Percentiles rank a stretch among this genome's conserved stretches.
Evolutionary conservation across 2,797 vertebrate species (phyloP).

Genomic region (Anguilla marmorata): DNA sequence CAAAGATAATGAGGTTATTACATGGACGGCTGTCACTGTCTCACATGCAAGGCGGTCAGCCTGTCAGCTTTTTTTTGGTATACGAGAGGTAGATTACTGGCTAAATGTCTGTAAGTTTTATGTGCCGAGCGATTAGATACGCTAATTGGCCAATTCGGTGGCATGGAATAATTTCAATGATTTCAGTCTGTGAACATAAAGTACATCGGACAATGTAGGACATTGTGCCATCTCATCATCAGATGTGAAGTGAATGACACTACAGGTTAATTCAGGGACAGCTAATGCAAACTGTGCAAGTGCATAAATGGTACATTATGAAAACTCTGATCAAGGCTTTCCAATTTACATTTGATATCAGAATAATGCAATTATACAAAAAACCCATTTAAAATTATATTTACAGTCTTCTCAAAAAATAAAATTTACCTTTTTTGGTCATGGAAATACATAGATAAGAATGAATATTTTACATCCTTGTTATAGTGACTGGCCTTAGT

Average conservation of each 20-base stretch:
- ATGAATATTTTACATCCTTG: neutral
- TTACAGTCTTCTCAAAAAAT: neutral
- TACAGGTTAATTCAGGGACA: neutral
- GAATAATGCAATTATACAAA: neutral
- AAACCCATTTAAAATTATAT: neutral
- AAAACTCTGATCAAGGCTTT: neutral
- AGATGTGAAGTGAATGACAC: constrained; percentile 1
- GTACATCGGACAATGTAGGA: neutral
- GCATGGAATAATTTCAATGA: neutral
- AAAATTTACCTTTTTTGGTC: neutral
- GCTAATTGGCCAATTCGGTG: constrained; percentile 19
- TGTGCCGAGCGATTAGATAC: constrained; percentile 22
- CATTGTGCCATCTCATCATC: neutral
- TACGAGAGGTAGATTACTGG: neutral
- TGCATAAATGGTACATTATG: neutral
- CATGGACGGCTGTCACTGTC: constrained; percentile 11
- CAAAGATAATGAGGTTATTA: constrained; percentile 35
- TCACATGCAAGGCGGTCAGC: neutral
- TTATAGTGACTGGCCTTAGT: neutral
- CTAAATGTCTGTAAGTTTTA: constrained; percentile 8
- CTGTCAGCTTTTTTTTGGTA: neutral
- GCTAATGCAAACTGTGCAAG: neutral
- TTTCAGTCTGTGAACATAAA: neutral
- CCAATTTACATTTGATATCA: constrained; percentile 24
- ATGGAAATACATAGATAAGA: neutral